Base-by-base conservation (phyloP, 2,888 invertebrate genomes). In the Atrina japonica region DNA sequence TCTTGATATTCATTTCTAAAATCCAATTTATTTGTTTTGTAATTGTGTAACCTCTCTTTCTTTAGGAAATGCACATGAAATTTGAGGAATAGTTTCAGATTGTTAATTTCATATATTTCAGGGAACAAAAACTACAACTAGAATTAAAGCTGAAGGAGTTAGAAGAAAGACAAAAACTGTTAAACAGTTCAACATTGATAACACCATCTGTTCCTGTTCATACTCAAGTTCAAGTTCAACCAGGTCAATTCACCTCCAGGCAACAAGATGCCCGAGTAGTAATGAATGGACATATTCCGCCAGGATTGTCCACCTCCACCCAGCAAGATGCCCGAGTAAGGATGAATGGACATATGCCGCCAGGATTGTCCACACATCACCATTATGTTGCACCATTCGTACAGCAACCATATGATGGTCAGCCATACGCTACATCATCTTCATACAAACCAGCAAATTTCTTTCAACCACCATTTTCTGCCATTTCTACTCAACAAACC, bases 51-150 rank as follows among this genome's bases (percentile, higher is more conserved):
- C n/a, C n/a, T n/a, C n/a, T n/a, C n/a, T n/a, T n/a, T n/a, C n/a
- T n/a, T n/a, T n/a, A n/a, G n/a, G n/a, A n/a, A n/a, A n/a, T n/a
- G n/a, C n/a, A n/a, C n/a, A n/a, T n/a, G n/a, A n/a, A n/a, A n/a
- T n/a, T n/a, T n/a, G n/a, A n/a, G n/a, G n/a, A n/a, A n/a, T n/a
- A n/a, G n/a, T n/a, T n/a, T n/a, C n/a, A n/a, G n/a, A n/a, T n/a
- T n/a, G n/a, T n/a, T n/a, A n/a, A n/a, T n/a, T n/a, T n/a, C n/a
- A n/a, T 18, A 69, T 35, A 43, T 67, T 69, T 23, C 73, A 81
- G 81, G 53, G 80, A 80, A 58, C 81, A 85, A 70, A 83, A 82
- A 52, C 56, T 77, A 63, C 77, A 80, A 55, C 69, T 85, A n/a
- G 85, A 84, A 55, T 65, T 69, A 35, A 82, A 79, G 49, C 77